Evolutionary conservation across 2,888 invertebrate species (phyloP), one percentile per base, ranked within the genome.

Genomic region (Rotaria sp.): DNA sequence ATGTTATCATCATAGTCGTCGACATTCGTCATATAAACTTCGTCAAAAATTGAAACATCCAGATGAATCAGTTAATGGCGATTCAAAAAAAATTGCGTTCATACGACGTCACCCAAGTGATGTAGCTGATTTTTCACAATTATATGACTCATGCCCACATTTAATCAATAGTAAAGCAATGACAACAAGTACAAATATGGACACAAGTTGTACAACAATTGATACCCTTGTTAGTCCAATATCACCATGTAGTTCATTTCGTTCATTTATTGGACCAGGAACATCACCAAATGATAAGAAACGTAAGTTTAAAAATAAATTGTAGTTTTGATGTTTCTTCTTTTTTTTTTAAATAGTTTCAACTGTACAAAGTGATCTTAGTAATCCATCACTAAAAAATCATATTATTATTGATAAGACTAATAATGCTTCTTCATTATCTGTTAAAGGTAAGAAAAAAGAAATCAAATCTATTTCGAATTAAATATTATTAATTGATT

Each of bases 21-120:
- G 80, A n/a, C 80, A 45, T 80, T 80, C 80, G n/a, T 45, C 80
- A n/a, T 80, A 80, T 80, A 80, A 80, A 80, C n/a, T 80, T n/a
- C 18, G 67, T 21, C 11, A 80, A n/a, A 41, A 11, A n/a, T 26
- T 26, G 1, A 80, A 80, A 45, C 45, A 13, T 41, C 4, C 11
- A 45, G 10, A 11, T 13, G 15, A 8, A 52, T 52, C 24, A 52
- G 24, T 5, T 3, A 52, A 52, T 52, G 52, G 52, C 24, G 52
- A 41, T 45, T 35, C 67, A 7, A 80, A 80, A 45, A 45, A 24
- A 13, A n/a, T n/a, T 45, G 26, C 26, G 45, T 45, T 41, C 15
- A 45, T 80, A 4, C 45, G 45, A 80, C 45, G 80, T 13, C n/a
- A 80, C n/a, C 45, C 80, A 45, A 80, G 80, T 80, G 80, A 80